These are phyloP conservation scores for Isichthys henryi DNA, from an alignment of 2,113 vertebrate species.

Conservation along the genomic window DNA sequence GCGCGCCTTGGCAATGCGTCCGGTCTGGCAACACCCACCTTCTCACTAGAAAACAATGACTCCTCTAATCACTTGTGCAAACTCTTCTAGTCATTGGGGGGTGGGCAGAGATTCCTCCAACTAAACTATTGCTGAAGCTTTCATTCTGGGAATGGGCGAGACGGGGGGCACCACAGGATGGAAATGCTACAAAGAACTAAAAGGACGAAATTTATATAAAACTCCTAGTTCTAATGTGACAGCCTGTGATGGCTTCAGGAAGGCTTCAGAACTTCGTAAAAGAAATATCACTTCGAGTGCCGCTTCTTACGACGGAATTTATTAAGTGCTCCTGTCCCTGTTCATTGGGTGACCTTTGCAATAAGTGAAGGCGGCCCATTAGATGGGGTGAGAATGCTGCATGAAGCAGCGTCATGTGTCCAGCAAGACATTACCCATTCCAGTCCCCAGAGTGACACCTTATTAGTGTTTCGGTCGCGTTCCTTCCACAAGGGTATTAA, in stretches of 20 bases:
- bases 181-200: neutral
- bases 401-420: neutral
- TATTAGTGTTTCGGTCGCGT: neutral
- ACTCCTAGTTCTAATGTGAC: neutral
- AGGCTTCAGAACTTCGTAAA: neutral
- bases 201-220: neutral
- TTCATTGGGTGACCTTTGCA: neutral
- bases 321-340: neutral
- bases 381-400: neutral
- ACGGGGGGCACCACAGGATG: neutral
- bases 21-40: neutral
- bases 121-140: neutral
- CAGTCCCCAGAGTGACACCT: neutral
- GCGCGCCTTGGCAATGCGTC: neutral
- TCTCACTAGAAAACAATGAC: neutral
- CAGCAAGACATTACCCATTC: neutral
- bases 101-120: neutral
- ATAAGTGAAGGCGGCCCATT: neutral
- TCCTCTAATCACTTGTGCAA: neutral
- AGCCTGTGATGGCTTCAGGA: neutral
- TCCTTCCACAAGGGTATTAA: neutral
- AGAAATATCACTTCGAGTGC: neutral
- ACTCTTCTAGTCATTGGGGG: neutral
- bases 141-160: neutral
- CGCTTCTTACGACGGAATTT: neutral